A percentile compares a stretch with the other conserved stretches of the same genome.
phyloP scores from a whole-genome alignment of 2,113 vertebrate genomes.

The Mormoops blainvillei region DNA sequence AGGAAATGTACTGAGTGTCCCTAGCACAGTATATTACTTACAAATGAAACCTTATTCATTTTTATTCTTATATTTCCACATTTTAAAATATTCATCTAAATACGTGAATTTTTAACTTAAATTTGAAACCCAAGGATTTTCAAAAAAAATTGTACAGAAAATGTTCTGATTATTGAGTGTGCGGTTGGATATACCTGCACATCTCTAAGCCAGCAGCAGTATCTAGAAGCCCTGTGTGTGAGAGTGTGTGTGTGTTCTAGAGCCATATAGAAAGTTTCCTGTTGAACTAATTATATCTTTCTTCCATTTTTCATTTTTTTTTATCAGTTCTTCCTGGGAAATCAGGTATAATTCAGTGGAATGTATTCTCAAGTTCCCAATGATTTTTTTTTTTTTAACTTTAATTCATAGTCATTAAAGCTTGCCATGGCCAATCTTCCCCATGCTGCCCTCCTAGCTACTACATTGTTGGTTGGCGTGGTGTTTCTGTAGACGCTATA shows the following conservation, averaged over 20 bases:
- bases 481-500: slow-evolving; percentile 74
- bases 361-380: slow-evolving; percentile 78
- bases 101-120: slow-evolving; percentile 20
- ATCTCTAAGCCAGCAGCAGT: slow-evolving; percentile 65
- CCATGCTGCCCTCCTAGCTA: slow-evolving; percentile 76
- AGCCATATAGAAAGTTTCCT: slow-evolving; percentile 75
- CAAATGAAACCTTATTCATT: background rate
- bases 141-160: background rate
- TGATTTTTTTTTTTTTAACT: slow-evolving; percentile 45
- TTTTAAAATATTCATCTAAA: slow-evolving; percentile 26
- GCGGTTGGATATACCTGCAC: slow-evolving; percentile 53
- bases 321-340: slow-evolving; percentile 99
- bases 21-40: background rate
- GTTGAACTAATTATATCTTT: slow-evolving; percentile 86
- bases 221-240: slow-evolving; percentile 55
- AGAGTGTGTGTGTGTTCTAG: slow-evolving; percentile 73
- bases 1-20: background rate
- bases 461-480: slow-evolving; percentile 79
- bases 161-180: slow-evolving; percentile 27
- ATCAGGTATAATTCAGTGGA: slow-evolving; percentile 95
- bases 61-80: background rate
- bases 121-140: slow-evolving; percentile 43
- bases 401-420: slow-evolving; percentile 77
- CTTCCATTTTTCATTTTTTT: slow-evolving; percentile 87
- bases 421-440: slow-evolving; percentile 78